Base-by-base conservation (phyloP, 2,888 invertebrate genomes). In the Thecophora atra region DNA sequence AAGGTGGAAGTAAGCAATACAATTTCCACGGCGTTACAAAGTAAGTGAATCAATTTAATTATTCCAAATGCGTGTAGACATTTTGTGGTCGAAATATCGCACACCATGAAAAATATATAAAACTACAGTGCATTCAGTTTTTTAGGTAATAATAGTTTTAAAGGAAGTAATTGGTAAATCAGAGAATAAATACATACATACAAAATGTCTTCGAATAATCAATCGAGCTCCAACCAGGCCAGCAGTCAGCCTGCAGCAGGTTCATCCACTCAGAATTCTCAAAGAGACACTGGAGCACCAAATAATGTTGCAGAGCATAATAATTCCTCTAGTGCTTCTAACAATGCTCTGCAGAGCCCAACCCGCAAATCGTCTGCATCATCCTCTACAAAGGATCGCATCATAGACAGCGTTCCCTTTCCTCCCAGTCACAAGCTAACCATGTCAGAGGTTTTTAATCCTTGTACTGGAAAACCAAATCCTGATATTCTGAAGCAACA, bases 401-500 rank as follows among this genome's bases (percentile, higher is more conserved):
- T 81, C 68, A 75, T 81, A 69, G 81, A 81, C 69, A 80, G 96
- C 91, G 98, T 98, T 86, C 96, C 97, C 88, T 98, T 98, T 90
- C 98, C 99, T 87, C 98, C 98, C 85, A 96, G 95, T 89, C 96
- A 96, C 88, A 95, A 97, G 89, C 90, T 99, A 87, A 95, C 95
- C 83, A 92, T 94, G 88, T 91, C 94, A 83, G 98, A 99, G 89
- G 97, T 98, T 84, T 98, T 97, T 90, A 98, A 99, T 89, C 89
- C 93, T 85, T 92, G 95, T 89, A 91, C 92, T 87, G 94, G 93
- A 83, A 96, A 96, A 89, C 98, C 98, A 82, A 92, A 94, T 87
- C 96, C 96, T 86, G 98, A 98, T 87, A 93, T 97, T 85, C 91
- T 99, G 86, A 98, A 98, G 89, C 96, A 98, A 88, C 98, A 99